Evolutionary conservation across 1,140 invertebrate species (phyloP), one percentile per base, ranked within the genome.

Genomic region (Adoxophyes honmai): DNA sequence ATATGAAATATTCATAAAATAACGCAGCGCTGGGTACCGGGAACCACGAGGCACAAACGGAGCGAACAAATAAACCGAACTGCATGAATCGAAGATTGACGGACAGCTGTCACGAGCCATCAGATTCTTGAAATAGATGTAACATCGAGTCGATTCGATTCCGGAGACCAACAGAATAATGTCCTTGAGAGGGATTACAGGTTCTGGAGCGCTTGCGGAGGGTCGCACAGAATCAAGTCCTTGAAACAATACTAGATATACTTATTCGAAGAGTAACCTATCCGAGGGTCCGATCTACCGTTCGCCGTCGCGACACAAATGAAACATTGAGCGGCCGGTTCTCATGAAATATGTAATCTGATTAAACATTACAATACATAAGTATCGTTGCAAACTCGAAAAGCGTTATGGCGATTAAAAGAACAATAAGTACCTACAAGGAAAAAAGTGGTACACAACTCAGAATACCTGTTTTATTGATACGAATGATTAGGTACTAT

Each of bases 1-100:
- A 75, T 70, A 79, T 77, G 73, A 74, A 78, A 79, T 81, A 78
- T 83, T 79, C 74, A 81, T 81, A 73, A 68, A 79, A 73, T 65
- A 63, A 64, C 63, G 56, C 62, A 51, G 63, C 55, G 55, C 54
- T 55, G 63, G 58, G 63, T 64, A 73, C 69, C 66, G 59, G 62
- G 59, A 54, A 51, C 15, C 34, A 62, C 55, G 38, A 60, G 39
- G 42, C 57, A 37, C 38, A 44, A 11, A 28, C 39, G 34, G 55
- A 54, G 35, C 35, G 39, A 66, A 68, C 61, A 66, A 71, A 63
- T 53, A 59, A 70, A 63, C 54, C 44, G 42, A 51, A 48, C 62
- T 53, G 34, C 54, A 59, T 59, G n/a, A 60, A 51, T 48, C 18
- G 59, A 62, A 59, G 58, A 65, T 61, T 57, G 57, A 64, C 62